phyloP scores from a whole-genome alignment of 1,140 invertebrate genomes.

The Nasonia vitripennis region DNA sequence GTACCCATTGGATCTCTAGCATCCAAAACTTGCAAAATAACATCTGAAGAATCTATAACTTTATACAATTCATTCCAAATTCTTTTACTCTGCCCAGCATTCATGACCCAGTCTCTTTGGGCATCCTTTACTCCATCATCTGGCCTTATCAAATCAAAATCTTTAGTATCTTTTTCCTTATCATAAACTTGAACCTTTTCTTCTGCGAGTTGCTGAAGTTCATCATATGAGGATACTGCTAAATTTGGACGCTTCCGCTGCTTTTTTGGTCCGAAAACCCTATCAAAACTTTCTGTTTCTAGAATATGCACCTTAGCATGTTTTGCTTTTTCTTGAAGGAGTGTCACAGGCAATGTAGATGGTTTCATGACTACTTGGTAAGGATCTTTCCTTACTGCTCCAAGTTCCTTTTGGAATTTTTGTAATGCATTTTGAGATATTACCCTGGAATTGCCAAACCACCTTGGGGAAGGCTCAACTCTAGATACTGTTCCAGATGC shows the following conservation, averaged over 20 bases:
- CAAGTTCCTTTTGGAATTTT: slow-evolving; percentile 97
- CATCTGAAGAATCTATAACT: slow-evolving; percentile 99
- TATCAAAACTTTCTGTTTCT: slow-evolving; percentile 96
- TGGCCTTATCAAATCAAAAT: slow-evolving; percentile 88
- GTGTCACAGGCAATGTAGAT: slow-evolving; percentile 94
- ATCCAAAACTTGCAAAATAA: slow-evolving; percentile 95
- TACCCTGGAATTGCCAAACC: slow-evolving; percentile 96
- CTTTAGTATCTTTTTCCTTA: slow-evolving; percentile 81
- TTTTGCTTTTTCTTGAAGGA: slow-evolving; percentile 95
- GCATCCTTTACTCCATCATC: slow-evolving; percentile 86
- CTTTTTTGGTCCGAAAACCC: slow-evolving; percentile 96
- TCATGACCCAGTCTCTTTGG: slow-evolving; percentile 90
- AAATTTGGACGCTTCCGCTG: slow-evolving; percentile 93
- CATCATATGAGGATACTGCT: slow-evolving; percentile 82
- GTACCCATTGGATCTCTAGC: slow-evolving; percentile 97
- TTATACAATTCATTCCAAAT: slow-evolving; percentile 99
- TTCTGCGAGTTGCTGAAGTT: slow-evolving; percentile 83
- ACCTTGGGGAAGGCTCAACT: slow-evolving; percentile 97
- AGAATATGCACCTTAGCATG: slow-evolving; percentile 94
- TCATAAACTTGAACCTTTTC: slow-evolving; percentile 86
- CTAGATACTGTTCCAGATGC: slow-evolving; percentile 93
- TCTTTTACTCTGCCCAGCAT: slow-evolving; percentile 95
- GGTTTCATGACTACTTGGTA: slow-evolving; percentile 99
- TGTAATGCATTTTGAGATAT: slow-evolving; percentile 96
- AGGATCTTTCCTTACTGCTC: slow-evolving; percentile 94